Percentiles rank a stretch among this genome's conserved stretches.
phyloP scores from a whole-genome alignment of 2,888 invertebrate species.

The Exephanes ischioxanthus region DNA sequence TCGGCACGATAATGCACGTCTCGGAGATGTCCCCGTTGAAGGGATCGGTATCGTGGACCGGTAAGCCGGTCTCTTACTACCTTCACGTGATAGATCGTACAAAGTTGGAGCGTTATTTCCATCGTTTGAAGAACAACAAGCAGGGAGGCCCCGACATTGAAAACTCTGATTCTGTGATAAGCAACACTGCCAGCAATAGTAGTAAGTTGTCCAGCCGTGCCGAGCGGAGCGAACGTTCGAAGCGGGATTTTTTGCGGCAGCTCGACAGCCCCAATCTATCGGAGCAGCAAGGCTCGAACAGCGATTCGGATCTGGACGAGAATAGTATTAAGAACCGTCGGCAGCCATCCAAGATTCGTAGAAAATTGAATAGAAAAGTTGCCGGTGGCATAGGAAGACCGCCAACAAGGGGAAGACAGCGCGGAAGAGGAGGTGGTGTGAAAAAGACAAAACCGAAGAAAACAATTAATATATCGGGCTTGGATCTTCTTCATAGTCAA shows the following conservation, averaged over 20 bases:
- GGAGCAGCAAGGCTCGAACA: slow-evolving; percentile 81
- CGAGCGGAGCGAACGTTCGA: slow-evolving; percentile 85
- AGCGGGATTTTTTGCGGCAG: slow-evolving; percentile 86
- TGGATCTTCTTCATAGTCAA: slow-evolving; percentile 95
- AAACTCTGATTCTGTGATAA: slow-evolving; percentile 85
- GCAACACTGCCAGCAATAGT: slow-evolving; percentile 84
- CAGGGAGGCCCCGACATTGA: slow-evolving; percentile 81
- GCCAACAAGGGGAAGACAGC: slow-evolving; percentile 80
- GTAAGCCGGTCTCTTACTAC: slow-evolving; percentile 99
- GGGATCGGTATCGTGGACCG: slow-evolving; percentile 99
- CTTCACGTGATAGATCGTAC: slow-evolving; percentile 99
- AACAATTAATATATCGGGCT: slow-evolving; percentile 92
- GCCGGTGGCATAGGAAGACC: slow-evolving; percentile 77
- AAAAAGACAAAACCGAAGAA: slow-evolving; percentile 88
- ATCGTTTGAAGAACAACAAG: slow-evolving; percentile 93
- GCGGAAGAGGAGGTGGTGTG: slow-evolving; percentile 88
- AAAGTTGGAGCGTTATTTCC: slow-evolving; percentile 98
- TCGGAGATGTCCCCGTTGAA: slow-evolving; percentile 97
- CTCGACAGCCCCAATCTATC: slow-evolving; percentile 85
- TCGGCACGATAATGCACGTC: slow-evolving; percentile 99
- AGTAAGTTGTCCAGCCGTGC: slow-evolving; percentile 80
- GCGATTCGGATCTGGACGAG: slow-evolving; percentile 83
- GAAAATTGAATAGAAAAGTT: slow-evolving; percentile 80
- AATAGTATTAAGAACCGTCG: slow-evolving; percentile 78
- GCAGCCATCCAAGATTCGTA: slow-evolving; percentile 80